Percentiles rank a stretch among this genome's conserved stretches.
Conservation (phyloP, 2,797 vertebrate genomes). For the Leontopithecus rosalia region DNA sequence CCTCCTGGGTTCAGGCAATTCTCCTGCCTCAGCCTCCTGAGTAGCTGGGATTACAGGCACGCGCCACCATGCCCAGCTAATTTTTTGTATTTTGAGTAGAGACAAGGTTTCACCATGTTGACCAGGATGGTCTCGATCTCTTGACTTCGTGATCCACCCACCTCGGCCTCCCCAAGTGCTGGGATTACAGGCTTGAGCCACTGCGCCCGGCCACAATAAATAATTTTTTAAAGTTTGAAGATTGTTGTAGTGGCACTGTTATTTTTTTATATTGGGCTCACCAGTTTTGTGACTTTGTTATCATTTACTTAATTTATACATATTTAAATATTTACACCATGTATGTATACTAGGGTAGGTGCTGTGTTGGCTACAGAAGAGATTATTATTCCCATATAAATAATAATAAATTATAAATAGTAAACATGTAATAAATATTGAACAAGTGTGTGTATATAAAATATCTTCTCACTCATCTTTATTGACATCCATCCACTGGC, state of each 20-base stretch:
- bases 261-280: background rate
- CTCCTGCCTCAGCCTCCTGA: too few species aligned
- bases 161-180: too few species aligned
- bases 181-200: too few species aligned
- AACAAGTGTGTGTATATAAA: background rate
- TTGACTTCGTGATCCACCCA: too few species aligned
- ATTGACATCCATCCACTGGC: background rate
- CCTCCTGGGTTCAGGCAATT: too few species aligned
- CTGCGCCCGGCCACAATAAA: too few species aligned
- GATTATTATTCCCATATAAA: background rate
- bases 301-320: background rate
- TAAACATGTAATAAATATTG: background rate
- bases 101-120: too few species aligned
- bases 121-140: too few species aligned
- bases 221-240: background rate
- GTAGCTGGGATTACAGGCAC: too few species aligned
- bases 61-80: too few species aligned
- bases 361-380: background rate
- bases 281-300: background rate
- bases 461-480: slow-evolving; percentile 5
- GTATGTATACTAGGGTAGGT: background rate
- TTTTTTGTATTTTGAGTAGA: too few species aligned
- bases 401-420: background rate
- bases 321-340: background rate
- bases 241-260: background rate